Percentiles rank a stretch among this genome's conserved stretches.
Evolutionary conservation across 2,797 vertebrate genomes (phyloP).

Genomic region (Diceros bicornis): DNA sequence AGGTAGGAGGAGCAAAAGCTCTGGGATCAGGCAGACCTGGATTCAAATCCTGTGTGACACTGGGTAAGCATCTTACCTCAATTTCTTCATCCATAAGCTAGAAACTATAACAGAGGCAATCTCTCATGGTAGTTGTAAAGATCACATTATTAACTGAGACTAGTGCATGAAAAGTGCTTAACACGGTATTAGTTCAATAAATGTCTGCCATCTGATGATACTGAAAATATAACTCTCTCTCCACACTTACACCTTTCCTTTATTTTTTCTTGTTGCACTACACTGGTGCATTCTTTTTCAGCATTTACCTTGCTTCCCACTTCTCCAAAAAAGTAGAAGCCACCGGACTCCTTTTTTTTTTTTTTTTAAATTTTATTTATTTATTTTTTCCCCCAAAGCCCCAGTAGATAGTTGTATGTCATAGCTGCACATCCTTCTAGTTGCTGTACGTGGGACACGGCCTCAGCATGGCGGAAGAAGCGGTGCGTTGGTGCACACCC

Average conservation of each 20-base stretch:
- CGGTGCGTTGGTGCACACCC: too few species aligned
- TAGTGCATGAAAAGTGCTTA: background rate
- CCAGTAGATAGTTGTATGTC: too few species aligned
- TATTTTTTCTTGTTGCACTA: background rate
- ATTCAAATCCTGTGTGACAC: constrained; percentile 13
- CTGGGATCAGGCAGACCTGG: background rate
- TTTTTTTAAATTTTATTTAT: too few species aligned
- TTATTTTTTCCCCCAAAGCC: too few species aligned
- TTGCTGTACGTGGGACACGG: too few species aligned
- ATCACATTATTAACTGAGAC: background rate
- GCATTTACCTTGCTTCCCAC: background rate
- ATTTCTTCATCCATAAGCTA: background rate
- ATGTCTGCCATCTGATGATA: background rate
- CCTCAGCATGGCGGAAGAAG: too few species aligned
- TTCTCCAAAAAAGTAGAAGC: background rate
- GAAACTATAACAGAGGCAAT: background rate
- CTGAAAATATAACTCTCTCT: background rate
- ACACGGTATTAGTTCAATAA: constrained; percentile 17
- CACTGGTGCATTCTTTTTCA: background rate
- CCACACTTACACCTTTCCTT: background rate
- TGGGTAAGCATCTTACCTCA: background rate
- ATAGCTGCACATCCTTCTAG: too few species aligned
- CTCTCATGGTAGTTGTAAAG: background rate
- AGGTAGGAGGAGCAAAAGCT: constrained; percentile 26
- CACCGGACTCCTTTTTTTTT: background rate